These are phyloP conservation scores for Sebastes cheni DNA, from an alignment of 2,797 vertebrate species.

Conservation along the genomic window DNA sequence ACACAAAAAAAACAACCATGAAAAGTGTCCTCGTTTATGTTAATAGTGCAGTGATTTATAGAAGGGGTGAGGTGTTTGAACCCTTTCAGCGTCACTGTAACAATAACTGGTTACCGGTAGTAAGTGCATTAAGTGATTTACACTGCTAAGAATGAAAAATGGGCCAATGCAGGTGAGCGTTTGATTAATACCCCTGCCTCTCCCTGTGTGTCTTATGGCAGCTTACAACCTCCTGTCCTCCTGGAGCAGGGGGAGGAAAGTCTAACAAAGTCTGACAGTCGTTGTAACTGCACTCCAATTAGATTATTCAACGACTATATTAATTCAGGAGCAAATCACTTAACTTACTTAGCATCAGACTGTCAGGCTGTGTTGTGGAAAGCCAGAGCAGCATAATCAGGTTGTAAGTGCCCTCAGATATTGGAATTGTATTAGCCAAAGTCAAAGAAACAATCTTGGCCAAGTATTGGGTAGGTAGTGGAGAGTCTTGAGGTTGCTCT, in stretches of 20 bases:
- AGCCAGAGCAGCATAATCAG: slow-evolving; percentile 57
- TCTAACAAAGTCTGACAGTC: slow-evolving; percentile 63
- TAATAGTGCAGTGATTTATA: neutral
- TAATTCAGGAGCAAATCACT: slow-evolving; percentile 72
- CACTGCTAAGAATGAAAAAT: slow-evolving; percentile 11
- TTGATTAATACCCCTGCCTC: slow-evolving; percentile 37
- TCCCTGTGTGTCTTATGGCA: slow-evolving; percentile 16
- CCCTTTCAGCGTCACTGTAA: neutral
- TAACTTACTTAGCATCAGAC: slow-evolving; percentile 56
- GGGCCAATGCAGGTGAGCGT: slow-evolving; percentile 7
- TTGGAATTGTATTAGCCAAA: slow-evolving; percentile 57
- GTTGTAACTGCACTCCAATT: slow-evolving; percentile 59
- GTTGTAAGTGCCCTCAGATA: slow-evolving; percentile 55
- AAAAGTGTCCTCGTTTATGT: neutral
- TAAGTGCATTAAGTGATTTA: slow-evolving; percentile 16
- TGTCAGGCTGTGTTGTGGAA: slow-evolving; percentile 54
- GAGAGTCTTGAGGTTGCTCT: neutral
- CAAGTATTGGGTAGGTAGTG: slow-evolving; percentile 11
- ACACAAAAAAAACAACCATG: neutral
- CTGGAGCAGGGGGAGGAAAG: slow-evolving; percentile 24
- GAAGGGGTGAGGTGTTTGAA: neutral
- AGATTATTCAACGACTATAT: slow-evolving; percentile 66
- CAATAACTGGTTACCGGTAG: neutral
- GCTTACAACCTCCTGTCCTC: slow-evolving; percentile 29
- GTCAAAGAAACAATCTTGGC: slow-evolving; percentile 44